Evolutionary conservation across 2,888 invertebrate genomes (phyloP).

Genomic region (Hylaea fasciaria): DNA sequence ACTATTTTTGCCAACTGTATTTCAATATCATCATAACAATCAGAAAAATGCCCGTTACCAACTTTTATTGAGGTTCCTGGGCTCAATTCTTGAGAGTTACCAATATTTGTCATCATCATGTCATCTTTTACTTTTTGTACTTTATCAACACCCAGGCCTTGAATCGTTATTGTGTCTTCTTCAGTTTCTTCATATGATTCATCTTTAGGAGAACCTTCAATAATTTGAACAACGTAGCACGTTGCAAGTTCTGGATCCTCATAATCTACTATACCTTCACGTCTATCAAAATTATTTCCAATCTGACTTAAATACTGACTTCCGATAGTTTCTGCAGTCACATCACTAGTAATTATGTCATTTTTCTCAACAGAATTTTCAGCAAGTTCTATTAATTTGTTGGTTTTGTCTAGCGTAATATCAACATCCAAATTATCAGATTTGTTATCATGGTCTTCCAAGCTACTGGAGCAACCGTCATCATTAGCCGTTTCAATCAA

Average conservation of each 20-base stretch:
- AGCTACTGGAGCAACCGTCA: too few species aligned
- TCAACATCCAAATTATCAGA: not conserved
- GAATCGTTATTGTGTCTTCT: not conserved
- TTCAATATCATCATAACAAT: slow-evolving; percentile 18
- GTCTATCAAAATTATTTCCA: slow-evolving; percentile 16
- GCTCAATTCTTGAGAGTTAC: not conserved
- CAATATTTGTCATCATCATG: not conserved
- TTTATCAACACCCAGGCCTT: not conserved
- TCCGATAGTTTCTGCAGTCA: slow-evolving; percentile 12
- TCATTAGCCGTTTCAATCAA: not conserved
- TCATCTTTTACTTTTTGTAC: not conserved
- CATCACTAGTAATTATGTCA: not conserved
- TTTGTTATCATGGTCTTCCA: not conserved
- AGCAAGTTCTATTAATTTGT: not conserved
- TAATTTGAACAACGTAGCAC: slow-evolving; percentile 61
- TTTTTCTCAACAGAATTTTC: not conserved
- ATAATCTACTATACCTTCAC: slow-evolving; percentile 51
- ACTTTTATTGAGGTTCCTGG: slow-evolving; percentile 1
- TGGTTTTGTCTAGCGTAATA: not conserved
- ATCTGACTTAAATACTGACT: slow-evolving; percentile 21
- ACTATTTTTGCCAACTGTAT: slow-evolving; percentile 36
- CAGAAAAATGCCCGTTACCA: slow-evolving; percentile 3
- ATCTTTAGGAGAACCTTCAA: slow-evolving; percentile 26
- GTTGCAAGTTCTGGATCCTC: slow-evolving; percentile 59
- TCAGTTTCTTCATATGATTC: not conserved